Conservation (phyloP, 1,140 invertebrate genomes). For the Phthorimaea operculella region DNA sequence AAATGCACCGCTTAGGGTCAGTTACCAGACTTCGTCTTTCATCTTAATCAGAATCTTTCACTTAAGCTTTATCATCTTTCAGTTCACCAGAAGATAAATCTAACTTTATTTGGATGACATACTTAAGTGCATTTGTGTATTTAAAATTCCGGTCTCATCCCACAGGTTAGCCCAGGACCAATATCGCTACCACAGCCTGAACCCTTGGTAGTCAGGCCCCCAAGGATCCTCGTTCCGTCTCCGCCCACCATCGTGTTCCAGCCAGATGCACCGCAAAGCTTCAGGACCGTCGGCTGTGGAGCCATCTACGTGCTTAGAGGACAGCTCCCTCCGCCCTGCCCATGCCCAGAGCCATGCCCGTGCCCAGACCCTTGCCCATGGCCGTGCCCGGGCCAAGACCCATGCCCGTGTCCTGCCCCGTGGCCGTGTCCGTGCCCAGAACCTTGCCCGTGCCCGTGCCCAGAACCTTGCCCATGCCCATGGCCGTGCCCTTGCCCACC, state of each 20-base stretch:
- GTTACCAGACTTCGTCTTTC: no score
- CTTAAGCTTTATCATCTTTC: no score
- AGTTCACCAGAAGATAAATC: no score
- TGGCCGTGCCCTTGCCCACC: no score
- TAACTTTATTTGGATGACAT: no score
- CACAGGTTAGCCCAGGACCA: constrained; percentile 14
- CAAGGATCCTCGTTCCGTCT: constrained; percentile 35
- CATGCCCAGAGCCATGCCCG: constrained; percentile 10
- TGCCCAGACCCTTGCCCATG: constrained; percentile 3
- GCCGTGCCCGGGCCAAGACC: constrained; percentile 1
- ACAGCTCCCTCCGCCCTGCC: constrained; percentile 4
- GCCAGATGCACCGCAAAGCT: constrained; percentile 29
- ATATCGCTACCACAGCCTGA: constrained; percentile 30
- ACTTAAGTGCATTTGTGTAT: no score
- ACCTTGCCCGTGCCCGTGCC: constrained; percentile 12
- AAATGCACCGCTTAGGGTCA: constrained; percentile 26
- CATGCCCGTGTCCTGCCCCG: neutral
- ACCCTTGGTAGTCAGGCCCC: constrained; percentile 28
- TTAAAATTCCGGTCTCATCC: neutral
- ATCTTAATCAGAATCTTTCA: no score
- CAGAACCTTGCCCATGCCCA: no score
- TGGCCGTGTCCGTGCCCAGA: constrained; percentile 7
- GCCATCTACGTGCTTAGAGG: constrained; percentile 4
- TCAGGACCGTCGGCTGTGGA: constrained; percentile 30
- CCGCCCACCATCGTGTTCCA: constrained; percentile 39